A percentile compares a stretch with the other conserved stretches of the same genome.
Evolutionary conservation across 2,797 vertebrate genomes (phyloP).

Genomic region (Nyctibius grandis): DNA sequence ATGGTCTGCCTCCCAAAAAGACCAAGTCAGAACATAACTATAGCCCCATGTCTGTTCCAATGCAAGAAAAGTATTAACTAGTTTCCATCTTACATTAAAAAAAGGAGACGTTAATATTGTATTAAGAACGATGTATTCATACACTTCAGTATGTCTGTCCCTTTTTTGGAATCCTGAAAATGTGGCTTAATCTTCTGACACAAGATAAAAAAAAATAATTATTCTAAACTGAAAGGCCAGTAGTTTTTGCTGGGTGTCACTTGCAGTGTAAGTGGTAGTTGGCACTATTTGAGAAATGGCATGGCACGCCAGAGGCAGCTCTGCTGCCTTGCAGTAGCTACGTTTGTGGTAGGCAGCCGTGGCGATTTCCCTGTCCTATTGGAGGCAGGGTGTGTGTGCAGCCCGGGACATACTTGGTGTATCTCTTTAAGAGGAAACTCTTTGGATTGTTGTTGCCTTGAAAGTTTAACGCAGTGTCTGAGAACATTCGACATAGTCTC

Average conservation of each 20-base stretch:
- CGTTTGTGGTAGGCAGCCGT: background rate
- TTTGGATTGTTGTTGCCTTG: constrained; percentile 12
- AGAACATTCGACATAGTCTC: constrained; percentile 24
- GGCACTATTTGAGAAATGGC: background rate
- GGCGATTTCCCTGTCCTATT: background rate
- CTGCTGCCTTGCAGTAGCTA: background rate
- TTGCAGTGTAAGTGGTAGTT: background rate
- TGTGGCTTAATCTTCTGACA: background rate
- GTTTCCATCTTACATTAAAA: background rate
- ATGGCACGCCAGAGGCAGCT: background rate
- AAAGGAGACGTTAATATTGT: background rate
- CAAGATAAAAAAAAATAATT: rapidly evolving
- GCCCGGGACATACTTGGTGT: rapidly evolving
- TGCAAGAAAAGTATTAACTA: background rate
- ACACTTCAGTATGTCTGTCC: background rate
- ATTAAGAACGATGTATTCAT: background rate
- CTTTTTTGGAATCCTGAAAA: background rate
- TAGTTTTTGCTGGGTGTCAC: background rate
- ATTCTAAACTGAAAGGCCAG: background rate
- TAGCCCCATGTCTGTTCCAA: background rate
- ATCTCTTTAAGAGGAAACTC: background rate
- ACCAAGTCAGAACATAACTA: background rate
- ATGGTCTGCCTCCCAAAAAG: background rate
- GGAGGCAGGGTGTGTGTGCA: background rate
- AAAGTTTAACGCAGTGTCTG: constrained; percentile 20